Percentiles rank a stretch among this genome's conserved stretches.
Evolutionary conservation across 2,113 vertebrate genomes (phyloP).

Genomic region (Naja naja): DNA sequence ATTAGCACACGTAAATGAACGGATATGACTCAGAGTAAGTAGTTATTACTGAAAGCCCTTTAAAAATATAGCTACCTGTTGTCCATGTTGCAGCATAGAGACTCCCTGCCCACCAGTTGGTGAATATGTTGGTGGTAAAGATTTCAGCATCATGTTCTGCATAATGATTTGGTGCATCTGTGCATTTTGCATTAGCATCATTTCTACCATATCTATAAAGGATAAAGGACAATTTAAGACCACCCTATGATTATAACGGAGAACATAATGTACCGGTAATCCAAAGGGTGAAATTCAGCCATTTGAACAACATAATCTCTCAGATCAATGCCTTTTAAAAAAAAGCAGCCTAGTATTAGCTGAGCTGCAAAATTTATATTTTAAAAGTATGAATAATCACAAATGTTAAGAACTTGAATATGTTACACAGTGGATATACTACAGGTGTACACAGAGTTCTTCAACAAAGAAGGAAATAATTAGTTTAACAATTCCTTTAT

Average conservation of each 20-base stretch:
- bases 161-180: conserved; percentile 89
- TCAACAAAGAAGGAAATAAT: neutral
- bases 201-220: conserved; percentile 80
- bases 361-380: neutral
- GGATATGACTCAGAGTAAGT: neutral
- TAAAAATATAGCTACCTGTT: conserved; percentile 56
- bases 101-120: conserved; percentile 15
- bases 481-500: neutral
- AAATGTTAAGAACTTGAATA: neutral
- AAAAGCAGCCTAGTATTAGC: neutral
- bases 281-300: neutral
- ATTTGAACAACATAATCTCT: neutral
- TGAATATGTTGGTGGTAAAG: conserved; percentile 59
- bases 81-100: conserved; percentile 22
- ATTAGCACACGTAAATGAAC: neutral
- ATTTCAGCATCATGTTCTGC: conserved; percentile 88
- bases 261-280: neutral
- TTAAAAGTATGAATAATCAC: neutral
- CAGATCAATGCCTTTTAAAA: neutral
- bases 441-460: neutral
- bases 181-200: conserved; percentile 88
- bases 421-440: neutral
- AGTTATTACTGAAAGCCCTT: neutral
- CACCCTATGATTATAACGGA: neutral
- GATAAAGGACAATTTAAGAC: neutral